Percentiles rank a stretch among this genome's conserved stretches.
These are phyloP conservation scores for Drosophila anomalipes DNA, from an alignment of 2,888 invertebrate species.

Conservation along the genomic window DNA sequence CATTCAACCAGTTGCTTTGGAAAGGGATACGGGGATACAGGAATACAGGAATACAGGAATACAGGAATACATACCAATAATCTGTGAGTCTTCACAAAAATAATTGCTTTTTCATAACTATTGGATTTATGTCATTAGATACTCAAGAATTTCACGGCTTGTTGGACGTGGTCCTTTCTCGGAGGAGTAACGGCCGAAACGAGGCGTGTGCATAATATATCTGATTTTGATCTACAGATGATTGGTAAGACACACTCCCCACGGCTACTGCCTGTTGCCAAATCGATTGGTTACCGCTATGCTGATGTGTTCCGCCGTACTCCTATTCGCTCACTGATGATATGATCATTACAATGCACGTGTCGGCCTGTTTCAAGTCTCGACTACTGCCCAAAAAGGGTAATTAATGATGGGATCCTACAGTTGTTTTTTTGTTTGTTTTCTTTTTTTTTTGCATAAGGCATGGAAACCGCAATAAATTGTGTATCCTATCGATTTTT, in stretches of 20 bases:
- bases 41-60: too few species aligned
- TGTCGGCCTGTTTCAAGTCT: constrained; percentile 62
- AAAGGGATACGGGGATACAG: constrained; percentile 18
- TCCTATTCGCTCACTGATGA: constrained; percentile 49
- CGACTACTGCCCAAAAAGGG: constrained; percentile 37
- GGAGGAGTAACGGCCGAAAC: constrained; percentile 17
- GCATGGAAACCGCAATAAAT: constrained; percentile 56
- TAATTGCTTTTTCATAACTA: constrained; percentile 71
- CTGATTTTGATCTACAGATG: constrained; percentile 69
- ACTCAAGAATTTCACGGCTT: constrained; percentile 68
- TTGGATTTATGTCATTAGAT: constrained; percentile 60
- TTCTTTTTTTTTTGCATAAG: constrained; percentile 49
- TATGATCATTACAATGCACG: constrained; percentile 69
- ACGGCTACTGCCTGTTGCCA: constrained; percentile 32
- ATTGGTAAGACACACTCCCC: constrained; percentile 38
- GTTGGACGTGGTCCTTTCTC: constrained; percentile 57
- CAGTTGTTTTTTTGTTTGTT: not conserved
- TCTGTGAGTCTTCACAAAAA: constrained; percentile 3
- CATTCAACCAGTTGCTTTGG: constrained; percentile 62
- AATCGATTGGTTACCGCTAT: constrained; percentile 72
- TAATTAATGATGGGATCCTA: constrained; percentile 64
- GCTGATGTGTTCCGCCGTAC: constrained; percentile 44
- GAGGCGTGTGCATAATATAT: constrained; percentile 74
- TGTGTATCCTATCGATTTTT: constrained; percentile 39
- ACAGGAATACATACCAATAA: constrained; percentile 3